Base-by-base conservation (phyloP, 1,140 invertebrate genomes). In the Drosophila nasuta region DNA sequence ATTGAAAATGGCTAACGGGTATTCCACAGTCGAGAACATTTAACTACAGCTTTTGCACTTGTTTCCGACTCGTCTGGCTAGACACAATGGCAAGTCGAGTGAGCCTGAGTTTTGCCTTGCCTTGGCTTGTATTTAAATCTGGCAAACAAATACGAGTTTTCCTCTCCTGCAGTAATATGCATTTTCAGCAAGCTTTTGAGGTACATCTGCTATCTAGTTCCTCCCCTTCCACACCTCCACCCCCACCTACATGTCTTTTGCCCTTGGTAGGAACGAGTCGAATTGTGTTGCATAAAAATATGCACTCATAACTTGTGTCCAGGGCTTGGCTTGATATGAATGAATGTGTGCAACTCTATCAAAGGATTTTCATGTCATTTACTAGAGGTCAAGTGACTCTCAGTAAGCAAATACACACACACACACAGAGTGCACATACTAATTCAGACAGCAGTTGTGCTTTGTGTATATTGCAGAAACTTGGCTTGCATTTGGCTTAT, bases 321-420 rank as follows among this genome's bases (percentile, higher is more conserved):
- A 74, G 62, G 20, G 62, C 38, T 49, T 51, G 67, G 33, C 75
- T 79, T 82, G 81, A 79, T 83, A 78, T 72, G 81, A 83, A 83
- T 68, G 72, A 77, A 85, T 85, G 81, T 79, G 63, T 67, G 58
- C 28, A 69, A 54, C 66, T 83, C 77, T 80, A 81, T 86, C 78
- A 83, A 75, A 78, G 74, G 75, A 86, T 86, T 86, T 86, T 57
- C 75, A 75, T 86, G 75, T 75, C 75, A 86, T 82, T 86, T 83
- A 62, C 81, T 79, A 52, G 56, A 72, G 81, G 81, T 83, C 81
- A 83, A 82, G 75, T 68, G 69, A 77, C 64, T 62, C 54, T 54
- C n/a, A 28, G 45, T 33, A 56, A 58, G 38, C 51, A 41, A 7
- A 38, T 7, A 35, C 15, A 51, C 33, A 65, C 48, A 43, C 62